Percentiles rank a stretch among this genome's conserved stretches.
Evolutionary conservation across 2,113 vertebrate species (phyloP).

Genomic region (Xyrauchen texanus): DNA sequence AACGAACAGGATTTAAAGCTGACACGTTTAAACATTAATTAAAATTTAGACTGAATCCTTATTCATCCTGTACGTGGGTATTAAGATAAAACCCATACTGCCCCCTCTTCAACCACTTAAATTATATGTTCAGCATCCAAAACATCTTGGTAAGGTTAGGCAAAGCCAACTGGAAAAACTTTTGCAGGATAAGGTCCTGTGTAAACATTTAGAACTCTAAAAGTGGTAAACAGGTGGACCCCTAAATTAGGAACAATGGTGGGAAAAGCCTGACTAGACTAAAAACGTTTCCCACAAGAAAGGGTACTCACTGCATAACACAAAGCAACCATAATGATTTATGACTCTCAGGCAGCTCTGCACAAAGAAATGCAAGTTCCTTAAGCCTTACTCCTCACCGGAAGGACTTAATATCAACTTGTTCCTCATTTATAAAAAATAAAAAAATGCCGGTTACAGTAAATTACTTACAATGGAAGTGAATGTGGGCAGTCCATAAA

Average conservation of each 20-base stretch:
- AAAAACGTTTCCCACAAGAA: constrained; percentile 37
- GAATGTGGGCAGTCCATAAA: no score
- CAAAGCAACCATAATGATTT: constrained; percentile 40
- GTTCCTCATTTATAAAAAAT: no score
- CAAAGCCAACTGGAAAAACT: constrained; percentile 43
- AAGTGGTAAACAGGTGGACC: constrained; percentile 52
- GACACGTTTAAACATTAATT: constrained; percentile 30
- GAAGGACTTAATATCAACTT: neutral
- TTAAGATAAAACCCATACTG: neutral
- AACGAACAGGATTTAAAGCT: constrained; percentile 28
- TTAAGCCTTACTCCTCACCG: constrained; percentile 17
- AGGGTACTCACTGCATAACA: constrained; percentile 9
- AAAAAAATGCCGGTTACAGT: no score
- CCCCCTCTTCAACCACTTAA: neutral
- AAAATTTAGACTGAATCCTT: neutral
- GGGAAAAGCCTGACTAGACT: constrained; percentile 43
- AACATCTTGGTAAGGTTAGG: constrained; percentile 31
- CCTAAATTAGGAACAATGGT: constrained; percentile 49
- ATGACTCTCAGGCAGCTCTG: constrained; percentile 20
- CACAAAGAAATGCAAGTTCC: constrained; percentile 13
- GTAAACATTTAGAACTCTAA: constrained; percentile 38
- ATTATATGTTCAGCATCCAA: constrained; percentile 10
- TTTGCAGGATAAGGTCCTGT: constrained; percentile 44
- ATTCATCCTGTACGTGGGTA: constrained; percentile 17
- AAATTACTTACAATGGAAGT: no score